Conservation (phyloP, 2,888 invertebrate species). For the Cheiracanthium punctorium region DNA sequence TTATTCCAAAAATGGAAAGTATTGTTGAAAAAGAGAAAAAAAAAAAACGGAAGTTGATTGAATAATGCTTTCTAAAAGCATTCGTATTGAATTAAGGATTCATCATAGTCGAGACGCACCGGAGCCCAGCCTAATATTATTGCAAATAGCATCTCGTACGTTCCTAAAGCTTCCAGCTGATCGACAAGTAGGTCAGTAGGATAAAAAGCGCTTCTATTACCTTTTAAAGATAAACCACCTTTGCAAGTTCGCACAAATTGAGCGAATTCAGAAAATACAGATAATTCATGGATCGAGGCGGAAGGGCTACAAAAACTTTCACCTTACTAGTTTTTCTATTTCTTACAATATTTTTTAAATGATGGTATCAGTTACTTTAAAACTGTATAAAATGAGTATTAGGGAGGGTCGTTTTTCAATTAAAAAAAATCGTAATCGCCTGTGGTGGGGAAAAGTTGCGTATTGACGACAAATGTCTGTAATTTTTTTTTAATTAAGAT, state of each 20-base stretch:
- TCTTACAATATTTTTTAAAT: too few species aligned
- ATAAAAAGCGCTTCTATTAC: constrained; percentile 43
- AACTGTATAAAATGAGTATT: too few species aligned
- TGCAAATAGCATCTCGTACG: not conserved
- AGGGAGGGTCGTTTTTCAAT: too few species aligned
- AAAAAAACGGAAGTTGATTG: too few species aligned
- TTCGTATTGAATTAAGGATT: too few species aligned
- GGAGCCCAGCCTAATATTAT: not conserved
- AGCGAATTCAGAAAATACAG: not conserved
- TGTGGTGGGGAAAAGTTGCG: too few species aligned
- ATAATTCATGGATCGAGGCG: not conserved
- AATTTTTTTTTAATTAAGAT: too few species aligned
- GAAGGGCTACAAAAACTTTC: not conserved
- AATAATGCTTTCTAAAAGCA: not conserved
- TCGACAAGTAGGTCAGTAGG: constrained; percentile 61
- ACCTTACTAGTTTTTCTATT: not conserved
- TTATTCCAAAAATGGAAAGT: too few species aligned
- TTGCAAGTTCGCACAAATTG: constrained; percentile 21
- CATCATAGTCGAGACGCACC: not conserved
- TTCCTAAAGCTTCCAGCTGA: constrained; percentile 31
- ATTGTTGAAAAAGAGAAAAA: too few species aligned
- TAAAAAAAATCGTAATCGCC: too few species aligned
- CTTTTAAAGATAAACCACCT: constrained; percentile 61
- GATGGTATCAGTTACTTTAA: too few species aligned
- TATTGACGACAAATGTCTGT: too few species aligned